phyloP scores from a whole-genome alignment of 2,888 invertebrate genomes.

The Oxytorus armatus region DNA sequence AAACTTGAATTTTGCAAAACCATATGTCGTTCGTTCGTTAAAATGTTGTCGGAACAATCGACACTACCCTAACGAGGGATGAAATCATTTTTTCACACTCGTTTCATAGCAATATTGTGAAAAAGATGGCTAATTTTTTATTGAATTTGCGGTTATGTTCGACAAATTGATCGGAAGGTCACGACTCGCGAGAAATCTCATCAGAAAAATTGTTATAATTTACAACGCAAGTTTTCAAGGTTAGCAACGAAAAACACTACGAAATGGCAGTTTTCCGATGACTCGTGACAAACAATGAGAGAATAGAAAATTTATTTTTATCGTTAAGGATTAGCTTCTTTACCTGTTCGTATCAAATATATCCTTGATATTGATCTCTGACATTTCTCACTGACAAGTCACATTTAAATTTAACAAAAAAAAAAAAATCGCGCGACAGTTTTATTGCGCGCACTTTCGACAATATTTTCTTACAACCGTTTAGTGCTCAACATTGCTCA shows the following conservation, averaged over 20 bases:
- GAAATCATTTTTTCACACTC: not conserved
- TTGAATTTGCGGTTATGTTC: slow-evolving; percentile 47
- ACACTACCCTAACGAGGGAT: not conserved
- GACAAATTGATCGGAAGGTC: slow-evolving; percentile 17
- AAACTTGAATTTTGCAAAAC: not conserved
- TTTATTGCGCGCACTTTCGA: not conserved
- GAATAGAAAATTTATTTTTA: not conserved
- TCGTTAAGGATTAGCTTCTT: slow-evolving; percentile 58
- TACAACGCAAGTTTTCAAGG: not conserved
- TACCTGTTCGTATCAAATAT: slow-evolving; percentile 84
- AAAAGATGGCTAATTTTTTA: not conserved
- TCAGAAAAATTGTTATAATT: not conserved
- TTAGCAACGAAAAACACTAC: slow-evolving; percentile 11
- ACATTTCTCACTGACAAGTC: slow-evolving; percentile 79
- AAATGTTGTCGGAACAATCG: not conserved
- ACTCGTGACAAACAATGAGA: slow-evolving; percentile 6
- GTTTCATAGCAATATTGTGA: not conserved
- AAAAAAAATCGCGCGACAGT: slow-evolving; percentile 36
- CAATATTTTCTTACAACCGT: slow-evolving; percentile 28
- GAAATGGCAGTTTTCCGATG: slow-evolving; percentile 9
- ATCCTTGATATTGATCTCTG: slow-evolving; percentile 83
- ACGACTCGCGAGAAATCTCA: slow-evolving; percentile 6
- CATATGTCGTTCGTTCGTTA: not conserved
- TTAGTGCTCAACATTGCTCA: slow-evolving; percentile 41
- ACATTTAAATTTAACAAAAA: slow-evolving; percentile 57